Percentiles rank a stretch among this genome's conserved stretches.
Conservation (phyloP, 2,113 vertebrate species). For the Odontophorus gujanensis region DNA sequence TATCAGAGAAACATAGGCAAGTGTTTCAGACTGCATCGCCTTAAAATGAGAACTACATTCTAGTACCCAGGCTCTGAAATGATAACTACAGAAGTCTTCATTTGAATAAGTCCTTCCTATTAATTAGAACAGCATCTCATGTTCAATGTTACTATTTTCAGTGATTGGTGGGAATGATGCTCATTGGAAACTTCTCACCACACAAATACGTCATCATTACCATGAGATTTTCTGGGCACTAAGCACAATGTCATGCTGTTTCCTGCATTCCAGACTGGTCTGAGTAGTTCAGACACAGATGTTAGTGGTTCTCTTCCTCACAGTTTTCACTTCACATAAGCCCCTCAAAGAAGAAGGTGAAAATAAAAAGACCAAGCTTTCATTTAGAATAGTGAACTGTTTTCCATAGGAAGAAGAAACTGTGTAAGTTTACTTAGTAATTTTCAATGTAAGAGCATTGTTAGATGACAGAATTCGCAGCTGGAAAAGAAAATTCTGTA, state of each 20-base stretch:
- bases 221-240: not conserved
- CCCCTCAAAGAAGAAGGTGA: not conserved
- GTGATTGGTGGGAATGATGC: not conserved
- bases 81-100: not conserved
- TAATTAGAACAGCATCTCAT: not conserved
- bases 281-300: not conserved
- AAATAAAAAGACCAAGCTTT: not conserved
- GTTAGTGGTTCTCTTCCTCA: not conserved
- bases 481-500: not conserved
- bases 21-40: not conserved
- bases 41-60: not conserved
- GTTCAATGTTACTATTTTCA: not conserved
- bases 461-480: not conserved
- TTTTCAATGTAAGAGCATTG: not conserved
- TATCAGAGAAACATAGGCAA: not conserved
- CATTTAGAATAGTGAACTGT: not conserved
- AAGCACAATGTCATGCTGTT: not conserved
- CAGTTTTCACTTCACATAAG: not conserved
- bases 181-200: not conserved
- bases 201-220: rapidly evolving
- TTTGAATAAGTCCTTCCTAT: not conserved
- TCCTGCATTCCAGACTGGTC: not conserved
- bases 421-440: not conserved
- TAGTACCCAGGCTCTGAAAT: not conserved
- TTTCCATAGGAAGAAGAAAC: not conserved